Conservation (phyloP, 2,797 vertebrate species). For the Squalus acanthias region DNA sequence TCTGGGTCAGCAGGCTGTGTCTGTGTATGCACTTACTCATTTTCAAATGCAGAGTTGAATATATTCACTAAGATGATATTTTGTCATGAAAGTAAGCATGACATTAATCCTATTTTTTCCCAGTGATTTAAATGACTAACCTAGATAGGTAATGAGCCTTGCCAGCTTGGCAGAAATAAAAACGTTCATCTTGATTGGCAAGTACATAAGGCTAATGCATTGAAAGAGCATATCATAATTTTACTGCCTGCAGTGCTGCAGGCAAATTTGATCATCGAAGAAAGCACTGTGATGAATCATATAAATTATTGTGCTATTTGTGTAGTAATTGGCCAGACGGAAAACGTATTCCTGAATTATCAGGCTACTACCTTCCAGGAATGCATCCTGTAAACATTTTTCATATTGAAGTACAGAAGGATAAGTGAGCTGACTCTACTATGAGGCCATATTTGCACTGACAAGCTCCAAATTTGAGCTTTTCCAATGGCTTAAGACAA, state of each 20-base stretch:
- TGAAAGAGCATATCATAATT: not conserved
- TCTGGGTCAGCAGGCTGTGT: not conserved
- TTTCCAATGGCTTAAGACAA: too few species aligned
- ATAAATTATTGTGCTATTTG: too few species aligned
- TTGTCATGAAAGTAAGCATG: not conserved
- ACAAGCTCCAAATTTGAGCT: too few species aligned
- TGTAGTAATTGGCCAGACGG: too few species aligned
- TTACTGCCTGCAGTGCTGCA: not conserved
- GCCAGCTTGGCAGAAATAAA: not conserved
- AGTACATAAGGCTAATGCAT: not conserved
- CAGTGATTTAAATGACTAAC: not conserved
- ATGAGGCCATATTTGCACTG: too few species aligned
- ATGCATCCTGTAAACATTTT: too few species aligned
- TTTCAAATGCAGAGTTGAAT: not conserved
- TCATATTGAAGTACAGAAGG: too few species aligned
- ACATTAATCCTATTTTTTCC: not conserved
- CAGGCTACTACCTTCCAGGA: too few species aligned
- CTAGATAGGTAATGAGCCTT: not conserved
- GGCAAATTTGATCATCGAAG: too few species aligned
- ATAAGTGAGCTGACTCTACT: too few species aligned
- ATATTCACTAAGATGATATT: not conserved
- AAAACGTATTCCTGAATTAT: too few species aligned
- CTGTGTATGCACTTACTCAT: not conserved
- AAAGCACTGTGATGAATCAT: too few species aligned
- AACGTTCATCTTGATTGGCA: not conserved